Evolutionary conservation across 2,888 invertebrate species (phyloP), one percentile per base, ranked within the genome.

Genomic region (Magallana nippona): DNA sequence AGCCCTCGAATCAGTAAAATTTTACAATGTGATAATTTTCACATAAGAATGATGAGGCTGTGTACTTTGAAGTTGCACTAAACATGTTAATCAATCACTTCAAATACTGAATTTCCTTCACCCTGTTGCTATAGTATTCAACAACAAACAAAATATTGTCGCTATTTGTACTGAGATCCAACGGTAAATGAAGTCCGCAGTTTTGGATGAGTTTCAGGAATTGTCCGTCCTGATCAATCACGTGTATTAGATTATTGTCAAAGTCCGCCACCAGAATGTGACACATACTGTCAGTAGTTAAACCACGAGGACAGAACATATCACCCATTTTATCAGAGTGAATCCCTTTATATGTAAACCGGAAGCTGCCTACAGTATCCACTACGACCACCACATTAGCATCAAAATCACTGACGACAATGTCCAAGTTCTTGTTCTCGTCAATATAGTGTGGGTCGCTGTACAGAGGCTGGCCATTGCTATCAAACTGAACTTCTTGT

Each of bases 51-150:
- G 44, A 44, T 44, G 0, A 44, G 44, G 44, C 44, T 44, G 44
- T 44, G 44, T 8, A 44, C 8, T 44, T 0, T 44, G 8, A 5
- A 44, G 44, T 44, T 44, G 44, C 44, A 44, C 44, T 44, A 44
- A 44, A 44, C 8, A 44, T 44, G 44, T 58, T 17, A 17, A 27
- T 1, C 17, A 3, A 10, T 60, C n/a, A 60, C 19, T 60, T 60
- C 60, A 60, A 60, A 60, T 60, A 60, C 60, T 60, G n/a, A 60
- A 60, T 19, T 60, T 60, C 60, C 60, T 60, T 60, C 60, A 60
- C 60, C 19, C 19, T 60, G 60, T 60, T 60, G 60, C 60, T 60
- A 19, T 60, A 60, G 19, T 60, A 60, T 60, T 60, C 60, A 60
- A 60, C 60, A 60, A 60, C 60, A 60, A 60, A 60, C 60, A 60